Evolutionary conservation across 2,888 invertebrate genomes (phyloP), one percentile per base, ranked within the genome.

Genomic region (Sphaerophoria taeniata): DNA sequence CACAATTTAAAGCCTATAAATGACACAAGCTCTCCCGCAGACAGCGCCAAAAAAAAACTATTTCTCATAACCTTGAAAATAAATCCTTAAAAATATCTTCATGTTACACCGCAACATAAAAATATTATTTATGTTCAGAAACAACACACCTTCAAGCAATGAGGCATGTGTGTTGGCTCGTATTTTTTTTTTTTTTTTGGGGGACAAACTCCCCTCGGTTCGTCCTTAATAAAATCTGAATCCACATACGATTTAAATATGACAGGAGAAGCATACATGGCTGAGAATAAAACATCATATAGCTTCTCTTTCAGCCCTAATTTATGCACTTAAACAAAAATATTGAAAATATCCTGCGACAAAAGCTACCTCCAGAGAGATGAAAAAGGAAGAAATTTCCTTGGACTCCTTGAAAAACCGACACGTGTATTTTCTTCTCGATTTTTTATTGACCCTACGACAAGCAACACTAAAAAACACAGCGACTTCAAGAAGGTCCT

Each of bases 141-240:
- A n/a, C n/a, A 24, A n/a, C 43, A 43, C 43, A 45, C 12, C 45
- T 24, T 24, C 11, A 43, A 43, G n/a, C 0, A 4, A 60, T 24
- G 60, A 24, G 39, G 36, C 16, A 4, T 3, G 2, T 43, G 6
- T 5, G 14, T 34, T 56, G n/a, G 12, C 12, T 49, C 16, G 16
- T 31, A n/a, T 33, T 67, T 33, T 34, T 12, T 0, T 0, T 1
- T 9, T 39, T 0, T 31, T 0, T 31, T 67, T 61, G 36, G 53
- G 39, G 67, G 67, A 53, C 65, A 51, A 2, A 11, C 11, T 16
- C 36, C 65, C 49, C 51, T 11, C 24, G 67, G 36, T 14, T 34
- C 31, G 49, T 6, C 34, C 36, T 49, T 71, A 71, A 71, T 71
- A 60, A 60, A 71, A 39, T 71, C 51, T 58, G 49, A 60, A 71